phyloP scores from a whole-genome alignment of 2,113 vertebrate species.

The Callionymus lyra region DNA sequence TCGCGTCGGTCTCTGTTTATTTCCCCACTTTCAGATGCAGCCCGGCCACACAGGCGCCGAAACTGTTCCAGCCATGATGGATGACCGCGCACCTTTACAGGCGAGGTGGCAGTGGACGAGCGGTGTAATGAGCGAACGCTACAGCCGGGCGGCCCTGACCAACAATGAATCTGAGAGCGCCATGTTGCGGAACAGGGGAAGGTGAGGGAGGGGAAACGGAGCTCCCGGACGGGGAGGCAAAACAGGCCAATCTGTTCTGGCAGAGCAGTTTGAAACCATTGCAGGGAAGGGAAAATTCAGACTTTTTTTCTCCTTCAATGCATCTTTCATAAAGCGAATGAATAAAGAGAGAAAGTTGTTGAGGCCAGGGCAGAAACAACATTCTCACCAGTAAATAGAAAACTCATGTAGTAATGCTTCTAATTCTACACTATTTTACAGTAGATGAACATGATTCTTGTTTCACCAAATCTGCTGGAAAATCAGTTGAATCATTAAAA shows the following conservation, averaged over 20 bases:
- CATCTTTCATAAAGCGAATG: not conserved
- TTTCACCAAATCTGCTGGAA: too few relatives aligned
- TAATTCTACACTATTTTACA: too few relatives aligned
- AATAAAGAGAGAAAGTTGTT: too few relatives aligned
- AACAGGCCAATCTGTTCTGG: conserved; percentile 57
- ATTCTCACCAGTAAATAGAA: too few relatives aligned
- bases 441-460: too few relatives aligned
- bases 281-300: conserved; percentile 47
- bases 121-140: conserved; percentile 12
- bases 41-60: conserved; percentile 15
- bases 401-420: too few relatives aligned
- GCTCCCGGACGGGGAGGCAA: conserved; percentile 45
- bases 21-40: conserved; percentile 13
- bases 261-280: conserved; percentile 55
- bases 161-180: conserved; percentile 46
- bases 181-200: conserved; percentile 33
- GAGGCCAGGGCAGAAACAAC: too few relatives aligned
- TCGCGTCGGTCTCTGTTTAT: conserved; percentile 19
- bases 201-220: conserved; percentile 23
- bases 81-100: conserved; percentile 20
- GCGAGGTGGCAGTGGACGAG: conserved; percentile 17
- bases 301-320: conserved; percentile 14
- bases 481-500: too few relatives aligned
- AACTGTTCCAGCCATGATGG: conserved; percentile 45
- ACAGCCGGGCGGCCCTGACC: conserved; percentile 20